Conservation (phyloP, 2,888 invertebrate species). For the Philopedon plagiatum region DNA sequence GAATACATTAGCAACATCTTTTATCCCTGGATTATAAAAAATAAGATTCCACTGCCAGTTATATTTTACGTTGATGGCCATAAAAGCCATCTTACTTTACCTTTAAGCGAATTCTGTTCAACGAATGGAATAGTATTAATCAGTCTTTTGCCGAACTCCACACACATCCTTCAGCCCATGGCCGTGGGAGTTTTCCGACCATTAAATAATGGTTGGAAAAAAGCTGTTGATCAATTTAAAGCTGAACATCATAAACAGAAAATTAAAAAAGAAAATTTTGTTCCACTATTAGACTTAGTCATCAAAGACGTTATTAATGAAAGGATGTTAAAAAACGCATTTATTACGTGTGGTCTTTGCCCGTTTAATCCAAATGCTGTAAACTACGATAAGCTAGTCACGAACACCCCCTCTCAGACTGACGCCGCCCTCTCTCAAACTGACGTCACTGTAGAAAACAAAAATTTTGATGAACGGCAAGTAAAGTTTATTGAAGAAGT, state of each 20-base stretch:
- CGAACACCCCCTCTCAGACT: no score
- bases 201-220: no score
- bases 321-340: neutral
- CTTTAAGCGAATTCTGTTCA: slow-evolving; percentile 26
- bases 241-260: slow-evolving; percentile 22
- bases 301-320: slow-evolving; percentile 9
- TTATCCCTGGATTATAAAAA: slow-evolving; percentile 19
- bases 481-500: no score
- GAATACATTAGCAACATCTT: no score
- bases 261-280: slow-evolving; percentile 30
- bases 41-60: slow-evolving; percentile 8
- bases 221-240: slow-evolving; percentile 25
- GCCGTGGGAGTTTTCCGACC: slow-evolving; percentile 27
- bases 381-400: slow-evolving; percentile 19
- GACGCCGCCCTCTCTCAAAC: no score
- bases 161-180: slow-evolving; percentile 39
- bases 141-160: no score
- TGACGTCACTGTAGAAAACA: no score
- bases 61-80: no score
- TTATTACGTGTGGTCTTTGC: slow-evolving; percentile 26
- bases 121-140: slow-evolving; percentile 9
- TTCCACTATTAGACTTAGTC: slow-evolving; percentile 32
- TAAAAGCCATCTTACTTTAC: no score
- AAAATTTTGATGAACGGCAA: no score
- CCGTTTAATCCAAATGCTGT: slow-evolving; percentile 28